Conservation (phyloP, 1,140 invertebrate genomes). For the Drosophila lowei region DNA sequence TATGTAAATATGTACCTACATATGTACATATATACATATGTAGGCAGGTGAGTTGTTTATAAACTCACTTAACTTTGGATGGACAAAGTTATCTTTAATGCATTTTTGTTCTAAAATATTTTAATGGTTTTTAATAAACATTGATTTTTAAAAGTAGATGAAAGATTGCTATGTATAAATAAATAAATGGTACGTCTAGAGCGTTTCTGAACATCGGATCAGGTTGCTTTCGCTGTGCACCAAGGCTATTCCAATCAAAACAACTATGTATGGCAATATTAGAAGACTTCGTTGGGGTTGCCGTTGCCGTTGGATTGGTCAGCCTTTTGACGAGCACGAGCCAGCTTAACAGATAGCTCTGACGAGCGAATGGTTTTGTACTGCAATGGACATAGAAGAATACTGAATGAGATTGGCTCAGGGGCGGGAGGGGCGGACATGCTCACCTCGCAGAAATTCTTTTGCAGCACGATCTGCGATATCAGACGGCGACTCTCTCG, state of each 20-base stretch:
- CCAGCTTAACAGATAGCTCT: conserved; percentile 87
- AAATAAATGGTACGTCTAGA: conserved; percentile 50
- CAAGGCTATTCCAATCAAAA: neutral
- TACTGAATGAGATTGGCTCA: too few species aligned
- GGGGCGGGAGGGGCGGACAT: neutral
- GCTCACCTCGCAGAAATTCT: conserved; percentile 90
- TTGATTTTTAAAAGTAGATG: conserved; percentile 38
- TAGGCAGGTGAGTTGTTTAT: too few species aligned
- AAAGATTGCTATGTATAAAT: conserved; percentile 55
- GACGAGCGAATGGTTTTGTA: conserved; percentile 88
- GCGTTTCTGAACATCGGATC: neutral
- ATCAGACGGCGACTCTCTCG: conserved; percentile 89
- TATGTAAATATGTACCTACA: too few species aligned
- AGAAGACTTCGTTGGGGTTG: conserved; percentile 68
- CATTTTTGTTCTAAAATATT: neutral
- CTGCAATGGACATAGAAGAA: conserved; percentile 75
- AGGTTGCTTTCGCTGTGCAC: too few species aligned
- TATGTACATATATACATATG: too few species aligned
- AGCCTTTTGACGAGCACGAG: conserved; percentile 86
- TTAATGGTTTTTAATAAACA: conserved; percentile 28
- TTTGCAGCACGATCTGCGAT: conserved; percentile 90
- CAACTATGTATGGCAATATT: conserved; percentile 9
- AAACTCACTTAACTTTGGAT: too few species aligned
- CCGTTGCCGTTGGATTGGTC: conserved; percentile 80
- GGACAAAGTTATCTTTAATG: too few species aligned